Base-by-base conservation (phyloP, 1,140 invertebrate species). In the Bombus huntii region DNA sequence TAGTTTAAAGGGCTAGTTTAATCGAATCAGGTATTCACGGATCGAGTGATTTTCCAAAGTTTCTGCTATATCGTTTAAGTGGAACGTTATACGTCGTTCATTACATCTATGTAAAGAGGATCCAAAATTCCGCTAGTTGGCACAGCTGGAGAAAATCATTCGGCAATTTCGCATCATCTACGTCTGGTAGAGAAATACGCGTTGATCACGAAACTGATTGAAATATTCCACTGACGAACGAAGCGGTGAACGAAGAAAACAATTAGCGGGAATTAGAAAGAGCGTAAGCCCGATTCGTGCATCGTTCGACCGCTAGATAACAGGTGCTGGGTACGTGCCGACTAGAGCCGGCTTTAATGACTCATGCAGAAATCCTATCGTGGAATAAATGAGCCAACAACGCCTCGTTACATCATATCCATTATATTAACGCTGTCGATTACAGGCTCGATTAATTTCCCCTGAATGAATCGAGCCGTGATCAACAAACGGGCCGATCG, bases 361-460 rank as follows among this genome's bases (percentile, higher is more conserved):
- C 13, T 79, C 83, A 10, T 62, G 8, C 15, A 59, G 9, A 25
- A 84, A 79, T 71, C 39, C 66, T 59, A 78, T 59, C 82, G 65
- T 84, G 6, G 39, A 59, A 79, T 84, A 84, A 79, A 84, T 59
- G 66, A 84, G 76, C 37, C 66, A n/a, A 39, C 82, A 57, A 47
- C 39, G 37, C 39, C 25, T 79, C 53, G 75, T 84, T 79, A 79
- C 53, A 72, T 79, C 72, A n/a, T 34, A 57, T n/a, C n/a, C 74
- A 84, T 84, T 79, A 47, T 44, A 71, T 83, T 84, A 84, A 84
- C 66, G 47, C n/a, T 9, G 34, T 62, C 83, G 66, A 72, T 79
- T 84, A 84, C 31, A 34, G 31, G n/a, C 25, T 62, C 83, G 83
- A 84, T 84, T 84, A 71, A 84, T 77, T 71, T 78, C 47, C 74